Percentiles rank a stretch among this genome's conserved stretches.
phyloP scores from a whole-genome alignment of 2,888 invertebrate genomes.

The Margaritifera margaritifera region DNA sequence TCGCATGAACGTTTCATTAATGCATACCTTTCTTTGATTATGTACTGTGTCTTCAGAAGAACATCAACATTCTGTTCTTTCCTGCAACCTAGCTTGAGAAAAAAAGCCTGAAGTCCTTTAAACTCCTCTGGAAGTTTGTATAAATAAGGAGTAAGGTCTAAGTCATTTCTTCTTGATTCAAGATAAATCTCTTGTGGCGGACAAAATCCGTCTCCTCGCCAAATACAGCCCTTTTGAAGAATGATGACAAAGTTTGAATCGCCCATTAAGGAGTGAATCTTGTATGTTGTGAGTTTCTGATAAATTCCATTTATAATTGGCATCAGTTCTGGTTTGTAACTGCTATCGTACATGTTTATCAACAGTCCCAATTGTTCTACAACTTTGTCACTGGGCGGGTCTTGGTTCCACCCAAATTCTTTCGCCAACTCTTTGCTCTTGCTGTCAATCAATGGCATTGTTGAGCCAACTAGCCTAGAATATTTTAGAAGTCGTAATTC shows the following conservation, averaged over 20 bases:
- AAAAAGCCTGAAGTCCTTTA: conserved; percentile 4
- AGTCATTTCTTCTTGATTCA: conserved; percentile 4
- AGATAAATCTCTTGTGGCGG: conserved; percentile 6
- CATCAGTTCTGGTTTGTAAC: conserved; percentile 11
- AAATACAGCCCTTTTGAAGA: conserved; percentile 2
- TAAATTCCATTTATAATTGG: background rate
- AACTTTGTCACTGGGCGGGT: conserved; percentile 7
- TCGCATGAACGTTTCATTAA: background rate
- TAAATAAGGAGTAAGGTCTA: conserved; percentile 17
- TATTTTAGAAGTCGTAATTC: too few species aligned
- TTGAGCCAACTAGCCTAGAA: too few species aligned
- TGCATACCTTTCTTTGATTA: conserved; percentile 13
- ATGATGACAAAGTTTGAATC: background rate
- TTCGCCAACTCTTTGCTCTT: background rate
- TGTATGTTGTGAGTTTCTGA: too few species aligned
- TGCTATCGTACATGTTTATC: conserved; percentile 6
- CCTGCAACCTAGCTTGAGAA: conserved; percentile 6
- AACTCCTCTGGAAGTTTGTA: conserved; percentile 18
- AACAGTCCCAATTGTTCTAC: conserved; percentile 11
- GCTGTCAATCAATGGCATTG: too few species aligned
- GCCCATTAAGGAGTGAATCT: too few species aligned
- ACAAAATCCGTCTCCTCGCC: conserved; percentile 19
- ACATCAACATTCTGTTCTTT: conserved; percentile 5
- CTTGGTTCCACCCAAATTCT: background rate
- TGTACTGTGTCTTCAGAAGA: conserved; percentile 2